Evolutionary conservation across 2,888 invertebrate species (phyloP), one percentile per base, ranked within the genome.

Genomic region (Dynastes maya): DNA sequence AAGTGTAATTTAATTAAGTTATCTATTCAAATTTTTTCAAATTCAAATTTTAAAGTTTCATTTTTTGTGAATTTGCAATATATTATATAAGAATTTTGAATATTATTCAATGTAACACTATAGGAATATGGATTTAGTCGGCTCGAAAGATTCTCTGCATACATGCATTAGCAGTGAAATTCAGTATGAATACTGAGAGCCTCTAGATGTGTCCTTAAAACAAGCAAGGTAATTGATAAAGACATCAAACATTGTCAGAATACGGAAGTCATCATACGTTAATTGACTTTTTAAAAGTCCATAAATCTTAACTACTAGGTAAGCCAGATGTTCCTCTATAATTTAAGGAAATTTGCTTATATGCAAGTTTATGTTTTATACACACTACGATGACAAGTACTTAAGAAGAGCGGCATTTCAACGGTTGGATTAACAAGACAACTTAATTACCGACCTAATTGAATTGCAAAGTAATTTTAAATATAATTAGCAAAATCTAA

Each of bases 91-190:
- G 45, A 16, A 53, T 6, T 5, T n/a, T 16, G 3, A 16, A n/a
- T 53, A 16, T 16, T 16, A 16, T 16, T 51, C n/a, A 51, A 51
- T 9, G 51, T 53, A 16, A 16, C 16, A 1, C 53, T 2, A 1
- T 53, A 3, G 51, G 11, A 32, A 53, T 70, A 53, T 32, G 29
- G n/a, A 71, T 37, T 53, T 32, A 16, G 2, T 37, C 55, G n/a
- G 32, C 16, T 71, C n/a, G n/a, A 71, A 71, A 71, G 55, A 53
- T 71, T 71, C 55, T 55, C 55, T 55, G 53, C 55, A 9, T 29
- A 53, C 70, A 37, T 71, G 16, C 55, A 71, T 71, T 71, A 71
- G 32, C 55, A 29, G 55, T n/a, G 53, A 55, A 55, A 71, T 53
- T 37, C 32, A 71, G 32, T 71, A 55, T 32, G 51, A 29, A 22